These are phyloP conservation scores for Phylloscopus collybita DNA, from an alignment of 2,797 vertebrate genomes.

Conservation along the genomic window DNA sequence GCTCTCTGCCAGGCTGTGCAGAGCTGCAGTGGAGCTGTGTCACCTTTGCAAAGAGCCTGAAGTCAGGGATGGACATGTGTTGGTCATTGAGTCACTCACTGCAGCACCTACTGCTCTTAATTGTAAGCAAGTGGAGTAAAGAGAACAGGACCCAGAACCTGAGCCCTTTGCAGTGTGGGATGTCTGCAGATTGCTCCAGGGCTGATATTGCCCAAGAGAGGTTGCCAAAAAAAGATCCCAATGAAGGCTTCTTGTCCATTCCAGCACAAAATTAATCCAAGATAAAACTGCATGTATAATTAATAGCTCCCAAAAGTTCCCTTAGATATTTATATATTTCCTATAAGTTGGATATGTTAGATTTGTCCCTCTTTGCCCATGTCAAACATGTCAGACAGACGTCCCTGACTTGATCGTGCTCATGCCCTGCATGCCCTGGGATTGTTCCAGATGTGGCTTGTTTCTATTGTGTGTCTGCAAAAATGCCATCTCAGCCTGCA, in stretches of 20 bases:
- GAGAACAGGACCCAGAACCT: not conserved
- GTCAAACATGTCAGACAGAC: not conserved
- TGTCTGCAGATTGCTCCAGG: not conserved
- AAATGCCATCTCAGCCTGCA: not conserved
- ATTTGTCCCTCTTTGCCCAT: not conserved
- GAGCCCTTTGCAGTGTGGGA: not conserved
- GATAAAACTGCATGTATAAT: not conserved
- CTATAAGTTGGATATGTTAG: not conserved
- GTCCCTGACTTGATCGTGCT: rapidly evolving
- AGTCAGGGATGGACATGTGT: not conserved
- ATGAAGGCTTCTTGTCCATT: not conserved
- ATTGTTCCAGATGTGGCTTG: not conserved
- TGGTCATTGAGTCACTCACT: not conserved
- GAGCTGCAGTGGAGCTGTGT: not conserved
- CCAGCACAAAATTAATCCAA: not conserved
- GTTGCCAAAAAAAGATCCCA: not conserved
- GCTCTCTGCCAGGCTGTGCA: not conserved
- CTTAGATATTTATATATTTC: not conserved
- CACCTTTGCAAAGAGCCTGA: not conserved
- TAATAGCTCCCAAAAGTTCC: not conserved
- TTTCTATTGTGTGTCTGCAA: not conserved
- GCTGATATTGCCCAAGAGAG: not conserved
- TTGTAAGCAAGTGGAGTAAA: not conserved
- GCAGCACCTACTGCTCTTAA: not conserved
- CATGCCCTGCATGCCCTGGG: not conserved